Conservation (phyloP, 2,888 invertebrate species). For the Cylindroiulus punctatus region DNA sequence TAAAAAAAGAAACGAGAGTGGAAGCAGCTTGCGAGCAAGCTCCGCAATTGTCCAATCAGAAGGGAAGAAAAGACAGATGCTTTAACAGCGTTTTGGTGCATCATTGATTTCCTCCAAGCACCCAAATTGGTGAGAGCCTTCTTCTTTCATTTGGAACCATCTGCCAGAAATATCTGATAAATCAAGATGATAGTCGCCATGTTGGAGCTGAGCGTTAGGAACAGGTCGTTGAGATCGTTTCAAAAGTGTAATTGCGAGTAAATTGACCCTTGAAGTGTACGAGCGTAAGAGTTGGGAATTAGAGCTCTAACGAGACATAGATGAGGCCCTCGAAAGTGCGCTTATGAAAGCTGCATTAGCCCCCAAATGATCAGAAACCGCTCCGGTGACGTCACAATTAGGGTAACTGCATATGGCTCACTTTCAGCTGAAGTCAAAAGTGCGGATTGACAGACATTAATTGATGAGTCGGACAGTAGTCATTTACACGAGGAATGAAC, state of each 20-base stretch:
- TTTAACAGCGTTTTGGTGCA: constrained; percentile 9
- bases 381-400: background rate
- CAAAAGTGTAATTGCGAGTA: constrained; percentile 4
- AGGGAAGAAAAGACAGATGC: constrained; percentile 9
- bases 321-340: constrained; percentile 4
- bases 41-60: constrained; percentile 28
- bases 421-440: background rate
- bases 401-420: background rate
- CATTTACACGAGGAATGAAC: too few species aligned
- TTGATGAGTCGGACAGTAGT: background rate
- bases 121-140: constrained; percentile 20
- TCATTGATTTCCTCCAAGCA: constrained; percentile 8
- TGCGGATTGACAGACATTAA: background rate
- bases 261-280: background rate
- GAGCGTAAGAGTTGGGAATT: constrained; percentile 8
- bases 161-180: constrained; percentile 19
- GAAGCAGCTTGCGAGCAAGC: constrained; percentile 38
- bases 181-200: constrained; percentile 12
- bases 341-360: constrained; percentile 28
- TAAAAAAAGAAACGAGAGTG: constrained; percentile 6
- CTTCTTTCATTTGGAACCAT: constrained; percentile 22
- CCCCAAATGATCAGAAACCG: background rate
- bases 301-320: constrained; percentile 17
- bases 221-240: background rate
- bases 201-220: background rate